Evolutionary conservation across 1,140 invertebrate genomes (phyloP).

Genomic region (Conus betulinus): DNA sequence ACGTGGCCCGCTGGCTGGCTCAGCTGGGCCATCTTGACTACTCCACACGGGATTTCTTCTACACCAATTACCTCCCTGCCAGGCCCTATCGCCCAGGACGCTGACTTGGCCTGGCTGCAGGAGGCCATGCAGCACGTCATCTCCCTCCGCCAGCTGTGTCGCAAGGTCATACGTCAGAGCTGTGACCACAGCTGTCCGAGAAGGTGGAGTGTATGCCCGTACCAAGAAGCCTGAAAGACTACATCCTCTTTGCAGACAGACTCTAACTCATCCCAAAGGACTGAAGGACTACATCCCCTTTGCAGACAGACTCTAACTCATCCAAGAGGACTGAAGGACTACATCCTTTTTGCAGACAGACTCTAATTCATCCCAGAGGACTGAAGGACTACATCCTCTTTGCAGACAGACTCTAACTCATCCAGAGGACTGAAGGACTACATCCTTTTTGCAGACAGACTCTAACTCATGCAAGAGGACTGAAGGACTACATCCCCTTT

Average conservation of each 20-base stretch:
- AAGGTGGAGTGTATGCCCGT: slow-evolving; percentile 68
- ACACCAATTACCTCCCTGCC: slow-evolving; percentile 63
- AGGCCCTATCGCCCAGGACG: slow-evolving; percentile 62
- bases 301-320: too few relatives aligned
- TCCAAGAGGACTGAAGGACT: slow-evolving; percentile 70
- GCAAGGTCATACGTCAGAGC: slow-evolving; percentile 67
- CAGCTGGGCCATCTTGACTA: slow-evolving; percentile 70
- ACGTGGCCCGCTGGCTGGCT: slow-evolving; percentile 70
- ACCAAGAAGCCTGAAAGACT: slow-evolving; percentile 70
- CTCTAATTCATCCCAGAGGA: too few relatives aligned
- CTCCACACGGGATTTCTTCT: slow-evolving; percentile 62
- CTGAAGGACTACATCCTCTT: too few relatives aligned
- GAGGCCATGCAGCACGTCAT: slow-evolving; percentile 64
- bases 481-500: too few relatives aligned
- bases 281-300: too few relatives aligned
- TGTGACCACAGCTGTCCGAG: slow-evolving; percentile 62
- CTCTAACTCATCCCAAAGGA: too few relatives aligned
- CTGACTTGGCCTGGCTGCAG: slow-evolving; percentile 62
- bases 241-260: slow-evolving; percentile 48
- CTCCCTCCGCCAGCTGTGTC: slow-evolving; percentile 67
- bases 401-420: too few relatives aligned
- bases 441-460: too few relatives aligned
- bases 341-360: slow-evolving; percentile 48
- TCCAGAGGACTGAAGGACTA: slow-evolving; percentile 70
- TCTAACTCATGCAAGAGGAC: too few relatives aligned